Percentiles rank a stretch among this genome's conserved stretches.
Evolutionary conservation across 2,113 vertebrate species (phyloP).

Genomic region (Malurus cyaneus): DNA sequence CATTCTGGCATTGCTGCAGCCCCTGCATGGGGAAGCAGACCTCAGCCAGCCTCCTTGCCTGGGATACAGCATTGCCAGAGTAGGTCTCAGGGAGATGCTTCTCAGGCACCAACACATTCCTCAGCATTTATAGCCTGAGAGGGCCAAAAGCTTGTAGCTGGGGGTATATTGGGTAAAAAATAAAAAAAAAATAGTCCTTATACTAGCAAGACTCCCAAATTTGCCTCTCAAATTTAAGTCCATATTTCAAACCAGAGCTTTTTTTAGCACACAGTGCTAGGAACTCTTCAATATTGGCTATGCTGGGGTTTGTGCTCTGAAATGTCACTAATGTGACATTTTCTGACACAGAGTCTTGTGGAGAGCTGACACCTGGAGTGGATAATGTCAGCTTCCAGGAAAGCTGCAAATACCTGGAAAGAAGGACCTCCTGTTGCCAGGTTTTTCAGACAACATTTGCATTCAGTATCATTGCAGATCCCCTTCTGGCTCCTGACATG

Average conservation of each 20-base stretch:
- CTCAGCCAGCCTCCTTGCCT: not conserved
- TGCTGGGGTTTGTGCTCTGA: not conserved
- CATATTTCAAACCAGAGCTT: not conserved
- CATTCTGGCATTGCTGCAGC: not conserved
- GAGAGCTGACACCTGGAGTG: not conserved
- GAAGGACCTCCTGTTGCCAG: not conserved
- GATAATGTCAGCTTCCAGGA: not conserved
- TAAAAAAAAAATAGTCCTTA: not conserved
- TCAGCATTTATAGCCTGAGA: not conserved
- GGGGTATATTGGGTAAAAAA: not conserved
- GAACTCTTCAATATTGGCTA: not conserved
- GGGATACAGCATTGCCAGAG: not conserved
- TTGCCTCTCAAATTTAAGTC: not conserved
- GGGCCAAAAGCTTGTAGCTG: not conserved
- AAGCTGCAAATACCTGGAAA: not conserved
- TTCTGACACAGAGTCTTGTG: not conserved
- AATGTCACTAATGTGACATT: not conserved
- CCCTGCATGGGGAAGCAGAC: not conserved
- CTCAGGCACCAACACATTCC: not conserved
- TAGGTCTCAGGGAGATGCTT: not conserved
- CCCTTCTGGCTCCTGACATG: not conserved
- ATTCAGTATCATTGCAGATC: not conserved
- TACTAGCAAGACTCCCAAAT: not conserved
- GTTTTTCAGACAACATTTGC: not conserved
- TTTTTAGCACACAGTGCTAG: not conserved